Evolutionary conservation across 2,888 invertebrate species (phyloP).

Genomic region (Alitta virens): DNA sequence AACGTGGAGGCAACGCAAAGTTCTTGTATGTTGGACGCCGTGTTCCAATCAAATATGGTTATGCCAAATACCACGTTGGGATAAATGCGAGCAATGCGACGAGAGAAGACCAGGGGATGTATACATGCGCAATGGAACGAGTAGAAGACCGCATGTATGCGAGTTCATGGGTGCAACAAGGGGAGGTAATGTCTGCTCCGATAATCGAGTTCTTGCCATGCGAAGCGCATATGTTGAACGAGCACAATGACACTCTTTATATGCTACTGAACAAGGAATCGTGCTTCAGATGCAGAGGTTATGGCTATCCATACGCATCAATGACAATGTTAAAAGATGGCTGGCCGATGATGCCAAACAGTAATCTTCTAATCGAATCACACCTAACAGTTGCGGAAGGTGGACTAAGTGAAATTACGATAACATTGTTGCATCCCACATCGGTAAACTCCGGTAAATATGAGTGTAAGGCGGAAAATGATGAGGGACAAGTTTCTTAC

Average conservation of each 20-base stretch:
- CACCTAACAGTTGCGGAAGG: constrained; percentile 17
- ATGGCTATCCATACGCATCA: constrained; percentile 12
- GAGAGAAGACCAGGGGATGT: constrained; percentile 17
- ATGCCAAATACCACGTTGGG: constrained; percentile 10
- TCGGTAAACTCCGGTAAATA: constrained; percentile 9
- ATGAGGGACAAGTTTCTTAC: background rate
- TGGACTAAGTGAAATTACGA: constrained; percentile 7
- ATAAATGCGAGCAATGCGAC: constrained; percentile 15
- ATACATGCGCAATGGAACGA: constrained; percentile 17
- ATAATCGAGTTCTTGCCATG: constrained; percentile 12
- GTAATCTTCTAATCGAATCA: constrained; percentile 3
- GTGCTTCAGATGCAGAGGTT: constrained; percentile 18
- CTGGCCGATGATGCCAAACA: background rate
- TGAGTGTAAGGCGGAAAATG: constrained; percentile 9
- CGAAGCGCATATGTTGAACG: constrained; percentile 9
- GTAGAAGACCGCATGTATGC: constrained; percentile 14
- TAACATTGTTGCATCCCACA: constrained; percentile 13
- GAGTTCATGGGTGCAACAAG: constrained; percentile 17
- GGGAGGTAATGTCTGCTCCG: background rate
- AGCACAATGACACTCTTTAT: background rate
- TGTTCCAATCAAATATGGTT: background rate
- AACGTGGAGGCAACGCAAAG: constrained; percentile 17
- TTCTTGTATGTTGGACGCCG: constrained; percentile 2
- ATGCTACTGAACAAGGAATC: constrained; percentile 6
- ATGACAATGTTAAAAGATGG: constrained; percentile 7